Evolutionary conservation across 2,797 vertebrate genomes (phyloP), one percentile per base, ranked within the genome.

Genomic region (Lagodon rhomboides): DNA sequence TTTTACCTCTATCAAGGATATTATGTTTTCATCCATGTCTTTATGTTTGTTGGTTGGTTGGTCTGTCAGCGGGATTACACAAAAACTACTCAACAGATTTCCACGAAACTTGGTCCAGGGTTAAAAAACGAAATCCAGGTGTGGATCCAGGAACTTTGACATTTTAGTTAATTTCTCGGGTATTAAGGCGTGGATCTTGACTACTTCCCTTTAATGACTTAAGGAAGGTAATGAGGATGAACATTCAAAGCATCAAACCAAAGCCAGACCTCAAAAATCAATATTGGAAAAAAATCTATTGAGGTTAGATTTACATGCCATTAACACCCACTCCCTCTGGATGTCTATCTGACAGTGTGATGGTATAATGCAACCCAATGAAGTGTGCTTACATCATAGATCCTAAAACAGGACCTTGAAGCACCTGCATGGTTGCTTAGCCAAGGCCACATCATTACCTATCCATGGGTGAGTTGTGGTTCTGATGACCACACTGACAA

Each of bases 351-450:
- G 53, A 64, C 55, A n/a, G 18, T 2, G 17, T 44, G 2, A 27
- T 44, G 18, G 38, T 56, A 51, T 53, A 74, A 63, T 61, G 41
- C 58, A 63, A 34, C 77, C 46, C 22, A 65, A 41, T 73, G 68
- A 79, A 53, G 59, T 49, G 64, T 71, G 74, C 23, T 12, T 41
- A 41, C 25, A 73, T 68, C 64, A 53, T 79, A 46, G 62, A 75
- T 51, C 72, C 34, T 56, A 63, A 83, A 76, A 81, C 3, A 1
- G 85, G 66, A 74, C 70, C 77, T 81, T 78, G 70, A 68, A 61
- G 59, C 27, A 61, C 60, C 55, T 76, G 62, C 64, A 78, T 23
- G 55, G 55, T 30, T 54, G 54, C 68, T 79, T 34, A 59, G 22
- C 75, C 80, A 53, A 77, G 80, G 78, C 77, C 68, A 56, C 68